Evolutionary conservation across 2,113 vertebrate species (phyloP), one percentile per base, ranked within the genome.

Genomic region (Halichoeres trimaculatus): DNA sequence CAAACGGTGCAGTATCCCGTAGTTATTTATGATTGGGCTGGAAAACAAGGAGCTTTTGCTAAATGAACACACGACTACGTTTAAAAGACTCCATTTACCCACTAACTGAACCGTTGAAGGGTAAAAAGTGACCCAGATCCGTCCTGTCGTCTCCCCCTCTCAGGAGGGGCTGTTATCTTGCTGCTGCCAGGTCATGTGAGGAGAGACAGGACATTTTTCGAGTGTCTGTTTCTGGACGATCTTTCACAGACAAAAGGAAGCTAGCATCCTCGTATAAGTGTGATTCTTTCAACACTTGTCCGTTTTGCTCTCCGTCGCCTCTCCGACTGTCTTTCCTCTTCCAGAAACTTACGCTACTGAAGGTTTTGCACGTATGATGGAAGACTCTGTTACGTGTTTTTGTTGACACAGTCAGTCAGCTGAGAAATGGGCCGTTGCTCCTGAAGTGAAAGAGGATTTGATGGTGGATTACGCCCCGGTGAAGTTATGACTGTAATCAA

Each of bases 121-220:
- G 81, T 85, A 84, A 91, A 90, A 80, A 70, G 76, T 90, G 89
- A 90, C 91, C 93, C 75, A 88, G 55, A 91, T 92, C 85, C 59
- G 61, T 81, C 45, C 66, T 3, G 30, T 50, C 57, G 54, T n/a
- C 51, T 60, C 65, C 54, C 57, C 65, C 53, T 74, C 78, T 64
- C 34, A 50, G 41, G 76, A 66, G 41, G 63, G 50, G 36, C 69
- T 51, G 45, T 65, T 56, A 23, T 61, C 30, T 53, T 48, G 35
- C 54, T 71, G 54, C 80, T 73, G 85, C 90, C 83, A 62, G 82
- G 75, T 87, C 89, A 73, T 71, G 60, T 87, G 81, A 86, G 77
- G 74, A 80, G 50, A 83, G 70, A 65, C 45, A 68, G 55, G 71
- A 78, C 47, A 1, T 70, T 81, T 62, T n/a, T 77, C 11, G 13